Percentiles rank a stretch among this genome's conserved stretches.
Conservation (phyloP, 2,888 invertebrate genomes). For the Drosophila tanythrix region DNA sequence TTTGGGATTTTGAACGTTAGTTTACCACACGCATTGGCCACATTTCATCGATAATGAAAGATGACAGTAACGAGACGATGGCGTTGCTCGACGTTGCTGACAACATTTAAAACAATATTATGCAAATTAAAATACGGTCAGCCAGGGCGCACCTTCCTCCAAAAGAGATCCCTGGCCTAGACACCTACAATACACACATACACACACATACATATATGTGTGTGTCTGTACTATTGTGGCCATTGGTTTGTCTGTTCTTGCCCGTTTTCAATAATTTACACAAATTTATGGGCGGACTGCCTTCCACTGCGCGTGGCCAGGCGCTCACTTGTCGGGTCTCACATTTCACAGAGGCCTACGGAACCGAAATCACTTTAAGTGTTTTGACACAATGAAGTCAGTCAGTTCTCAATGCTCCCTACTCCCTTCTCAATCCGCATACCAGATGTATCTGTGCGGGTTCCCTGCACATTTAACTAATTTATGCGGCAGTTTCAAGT, state of each 20-base stretch:
- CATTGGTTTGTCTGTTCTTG: conserved; percentile 20
- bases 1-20: conserved; percentile 5
- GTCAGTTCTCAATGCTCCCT: conserved; percentile 43
- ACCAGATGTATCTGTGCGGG: conserved; percentile 42
- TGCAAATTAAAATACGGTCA: conserved; percentile 77
- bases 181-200: conserved; percentile 56
- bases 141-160: conserved; percentile 60
- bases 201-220: neutral
- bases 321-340: conserved; percentile 56
- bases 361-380: conserved; percentile 74
- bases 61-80: conserved; percentile 82
- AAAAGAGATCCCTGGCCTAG: conserved; percentile 22
- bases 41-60: conserved; percentile 82
- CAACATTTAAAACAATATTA: conserved; percentile 81
- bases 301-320: conserved; percentile 63
- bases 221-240: conserved; percentile 3
- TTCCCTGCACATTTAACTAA: conserved; percentile 64
- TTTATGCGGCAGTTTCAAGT: conserved; percentile 77
- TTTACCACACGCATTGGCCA: conserved; percentile 75
- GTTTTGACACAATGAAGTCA: conserved; percentile 79
- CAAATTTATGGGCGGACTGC: conserved; percentile 73
- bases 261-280: conserved; percentile 74
- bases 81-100: conserved; percentile 61
- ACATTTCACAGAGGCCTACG: conserved; percentile 57
- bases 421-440: conserved; percentile 4